Percentiles rank a stretch among this genome's conserved stretches.
These are phyloP conservation scores for Idris sp. DNA, from an alignment of 1,140 invertebrate genomes.

Conservation along the genomic window DNA sequence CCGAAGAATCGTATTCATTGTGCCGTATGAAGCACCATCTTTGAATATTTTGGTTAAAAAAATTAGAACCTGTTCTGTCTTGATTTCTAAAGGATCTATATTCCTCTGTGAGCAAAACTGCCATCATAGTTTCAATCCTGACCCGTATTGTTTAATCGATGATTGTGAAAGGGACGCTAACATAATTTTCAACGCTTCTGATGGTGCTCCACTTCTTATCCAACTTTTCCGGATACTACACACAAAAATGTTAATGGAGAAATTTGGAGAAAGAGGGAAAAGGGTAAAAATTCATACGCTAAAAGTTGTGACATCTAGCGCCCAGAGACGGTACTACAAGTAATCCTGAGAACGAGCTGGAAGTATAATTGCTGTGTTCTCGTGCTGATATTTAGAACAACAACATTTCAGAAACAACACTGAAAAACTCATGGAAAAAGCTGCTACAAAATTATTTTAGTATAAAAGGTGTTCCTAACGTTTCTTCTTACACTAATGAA, in stretches of 20 bases:
- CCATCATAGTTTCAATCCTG: slow-evolving; percentile 59
- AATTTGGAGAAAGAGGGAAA: too few relatives aligned
- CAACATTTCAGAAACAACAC: not conserved
- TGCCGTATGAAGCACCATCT: slow-evolving; percentile 43
- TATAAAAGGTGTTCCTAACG: too few relatives aligned
- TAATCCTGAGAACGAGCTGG: too few relatives aligned
- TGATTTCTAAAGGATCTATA: slow-evolving; percentile 36
- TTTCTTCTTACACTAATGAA: too few relatives aligned
- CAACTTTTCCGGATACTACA: slow-evolving; percentile 37
- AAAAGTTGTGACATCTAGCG: too few relatives aligned
- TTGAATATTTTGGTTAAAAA: slow-evolving; percentile 55
- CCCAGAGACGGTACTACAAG: too few relatives aligned
- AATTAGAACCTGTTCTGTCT: slow-evolving; percentile 28
- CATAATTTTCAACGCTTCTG: slow-evolving; percentile 31
- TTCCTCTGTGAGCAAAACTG: slow-evolving; percentile 59
- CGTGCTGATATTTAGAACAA: not conserved
- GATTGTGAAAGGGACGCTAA: slow-evolving; percentile 28
- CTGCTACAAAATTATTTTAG: not conserved
- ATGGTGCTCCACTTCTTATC: slow-evolving; percentile 16
- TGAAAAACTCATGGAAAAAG: not conserved
- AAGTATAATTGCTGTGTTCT: not conserved
- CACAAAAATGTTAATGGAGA: too few relatives aligned
- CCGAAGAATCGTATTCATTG: slow-evolving; percentile 49
- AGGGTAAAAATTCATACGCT: too few relatives aligned
- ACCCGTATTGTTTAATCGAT: slow-evolving; percentile 44